Percentiles rank a stretch among this genome's conserved stretches.
Evolutionary conservation across 2,797 vertebrate species (phyloP).

Genomic region (Danio kyathit): DNA sequence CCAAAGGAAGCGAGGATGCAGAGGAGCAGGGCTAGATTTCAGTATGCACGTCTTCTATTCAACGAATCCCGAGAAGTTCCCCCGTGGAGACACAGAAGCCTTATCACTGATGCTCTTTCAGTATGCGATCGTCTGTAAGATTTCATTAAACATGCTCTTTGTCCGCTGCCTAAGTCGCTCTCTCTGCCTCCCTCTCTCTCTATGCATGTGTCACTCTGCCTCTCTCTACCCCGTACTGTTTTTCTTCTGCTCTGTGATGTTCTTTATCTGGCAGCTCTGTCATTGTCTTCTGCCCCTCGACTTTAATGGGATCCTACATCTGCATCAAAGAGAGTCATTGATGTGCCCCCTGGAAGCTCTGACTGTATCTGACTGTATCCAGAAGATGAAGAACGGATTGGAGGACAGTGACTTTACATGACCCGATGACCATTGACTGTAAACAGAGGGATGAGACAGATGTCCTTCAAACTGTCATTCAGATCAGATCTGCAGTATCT

Average conservation of each 20-base stretch:
- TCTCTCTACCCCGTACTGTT: slow-evolving; percentile 43
- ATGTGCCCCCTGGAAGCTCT: slow-evolving; percentile 31
- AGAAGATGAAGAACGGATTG: slow-evolving; percentile 24
- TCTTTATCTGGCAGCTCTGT: slow-evolving; percentile 67
- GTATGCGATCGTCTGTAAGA: slow-evolving; percentile 51
- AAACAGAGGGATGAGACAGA: slow-evolving; percentile 25
- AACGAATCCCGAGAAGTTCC: slow-evolving; percentile 33
- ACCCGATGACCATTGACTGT: slow-evolving; percentile 10
- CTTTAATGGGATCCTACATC: slow-evolving; percentile 68
- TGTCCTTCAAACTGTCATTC: slow-evolving; percentile 28
- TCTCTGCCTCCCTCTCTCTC: slow-evolving; percentile 51
- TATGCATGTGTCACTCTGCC: slow-evolving; percentile 52
- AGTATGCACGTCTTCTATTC: slow-evolving; percentile 26
- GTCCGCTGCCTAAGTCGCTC: slow-evolving; percentile 62
- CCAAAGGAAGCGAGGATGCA: neutral
- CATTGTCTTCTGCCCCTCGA: slow-evolving; percentile 59
- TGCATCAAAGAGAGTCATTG: slow-evolving; percentile 55
- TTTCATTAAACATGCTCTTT: slow-evolving; percentile 74
- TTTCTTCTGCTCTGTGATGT: slow-evolving; percentile 51
- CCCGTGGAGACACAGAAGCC: slow-evolving; percentile 29
- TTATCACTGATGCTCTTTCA: slow-evolving; percentile 62
- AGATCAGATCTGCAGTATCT: neutral
- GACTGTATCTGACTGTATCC: slow-evolving; percentile 29
- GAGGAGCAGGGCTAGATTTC: slow-evolving; percentile 24
- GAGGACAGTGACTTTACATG: slow-evolving; percentile 15